phyloP scores from a whole-genome alignment of 2,888 invertebrate genomes.

The Melipona beecheii region DNA sequence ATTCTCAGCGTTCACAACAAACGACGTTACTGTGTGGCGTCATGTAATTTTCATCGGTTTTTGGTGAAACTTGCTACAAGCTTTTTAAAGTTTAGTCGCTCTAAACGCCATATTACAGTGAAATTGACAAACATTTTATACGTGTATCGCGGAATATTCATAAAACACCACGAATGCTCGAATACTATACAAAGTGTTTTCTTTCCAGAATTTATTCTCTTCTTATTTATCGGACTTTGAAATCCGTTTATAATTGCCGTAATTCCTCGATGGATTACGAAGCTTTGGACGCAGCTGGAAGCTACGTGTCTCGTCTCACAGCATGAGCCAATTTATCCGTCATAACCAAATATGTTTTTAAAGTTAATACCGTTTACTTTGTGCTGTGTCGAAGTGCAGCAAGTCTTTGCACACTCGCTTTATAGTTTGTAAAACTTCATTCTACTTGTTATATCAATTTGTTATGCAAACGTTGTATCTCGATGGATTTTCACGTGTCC shows the following conservation, averaged over 20 bases:
- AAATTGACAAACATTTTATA: not conserved
- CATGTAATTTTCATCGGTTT: too few relatives aligned
- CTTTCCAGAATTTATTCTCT: not conserved
- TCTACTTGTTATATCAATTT: slow-evolving; percentile 2
- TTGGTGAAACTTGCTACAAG: too few relatives aligned
- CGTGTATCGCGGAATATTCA: too few relatives aligned
- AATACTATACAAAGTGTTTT: not conserved
- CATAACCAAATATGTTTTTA: not conserved
- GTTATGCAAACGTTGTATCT: not conserved
- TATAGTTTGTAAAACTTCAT: not conserved
- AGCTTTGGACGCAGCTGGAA: not conserved
- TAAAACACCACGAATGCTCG: too few relatives aligned
- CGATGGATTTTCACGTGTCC: not conserved
- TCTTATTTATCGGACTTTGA: not conserved
- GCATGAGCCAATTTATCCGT: too few relatives aligned
- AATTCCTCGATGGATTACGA: not conserved
- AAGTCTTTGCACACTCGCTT: slow-evolving; percentile 2
- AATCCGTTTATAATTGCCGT: not conserved
- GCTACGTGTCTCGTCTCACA: too few relatives aligned
- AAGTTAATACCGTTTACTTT: not conserved
- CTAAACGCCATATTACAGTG: not conserved
- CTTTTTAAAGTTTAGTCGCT: not conserved
- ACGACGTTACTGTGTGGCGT: too few relatives aligned
- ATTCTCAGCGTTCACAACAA: too few relatives aligned
- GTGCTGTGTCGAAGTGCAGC: not conserved